Evolutionary conservation across 2,888 invertebrate genomes (phyloP), one percentile per base, ranked within the genome.

Genomic region (Epinotia demarniana): DNA sequence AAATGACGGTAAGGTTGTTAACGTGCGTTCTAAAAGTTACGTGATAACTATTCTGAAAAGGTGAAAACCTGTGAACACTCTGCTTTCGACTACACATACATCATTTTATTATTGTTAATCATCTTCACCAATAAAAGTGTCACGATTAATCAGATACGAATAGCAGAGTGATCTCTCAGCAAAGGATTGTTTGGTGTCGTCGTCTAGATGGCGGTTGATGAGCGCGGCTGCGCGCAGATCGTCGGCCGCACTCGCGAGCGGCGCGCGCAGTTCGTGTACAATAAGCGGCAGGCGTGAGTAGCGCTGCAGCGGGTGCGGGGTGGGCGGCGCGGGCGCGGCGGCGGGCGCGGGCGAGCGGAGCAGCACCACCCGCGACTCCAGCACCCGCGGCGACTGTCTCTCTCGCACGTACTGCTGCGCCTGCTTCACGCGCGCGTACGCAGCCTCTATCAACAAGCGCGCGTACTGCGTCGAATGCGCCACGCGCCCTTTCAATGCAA

Each of bases 401-500:
- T 58, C 62, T 13, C 46, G 39, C 19, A 64, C 77, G 75, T 86
- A 83, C 6, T 70, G 58, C 3, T 82, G 80, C 3, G 77, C 79
- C 46, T 83, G 81, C 33, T 73, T 23, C 6, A 89, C 78, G 18
- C 86, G 81, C 4, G 77, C 78, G 74, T 86, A 83, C 1, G 88
- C 85, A 0, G 83, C 72, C 53, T 87, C 82, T 9, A 90, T 82
- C 0, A 85, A 72, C 11, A 81, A 81, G 19, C 82, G 82, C 0
- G 83, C 79, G 76, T 90, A 90, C 76, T 89, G 89, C 5, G 80
- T 77, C 0, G 90, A 86, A 63, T 86, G 81, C 0, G 83, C 72
- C 0, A 87, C 83, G 12, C 77, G 80, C 0, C 83, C 82, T 39
- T 85, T 77, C 16, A 91, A 69, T 2, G 78, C 75, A 0, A 81